These are phyloP conservation scores for Psilanteris sp. DNA, from an alignment of 1,140 invertebrate species.

Conservation along the genomic window DNA sequence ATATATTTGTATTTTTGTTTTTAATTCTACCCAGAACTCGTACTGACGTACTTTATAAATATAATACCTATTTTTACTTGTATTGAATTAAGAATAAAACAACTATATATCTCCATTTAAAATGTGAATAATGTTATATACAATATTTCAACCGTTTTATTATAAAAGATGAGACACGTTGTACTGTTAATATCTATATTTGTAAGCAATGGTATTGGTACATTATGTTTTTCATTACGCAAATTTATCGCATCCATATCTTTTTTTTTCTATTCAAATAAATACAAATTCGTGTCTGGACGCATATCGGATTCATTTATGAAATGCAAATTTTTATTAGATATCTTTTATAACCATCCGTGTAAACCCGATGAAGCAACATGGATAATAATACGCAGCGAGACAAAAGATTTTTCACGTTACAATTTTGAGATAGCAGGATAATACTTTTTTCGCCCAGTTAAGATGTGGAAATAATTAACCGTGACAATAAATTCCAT, in stretches of 20 bases:
- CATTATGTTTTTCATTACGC: constrained; percentile 41
- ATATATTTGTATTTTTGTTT: too few relatives aligned
- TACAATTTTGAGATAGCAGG: constrained; percentile 13
- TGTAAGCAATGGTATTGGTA: constrained; percentile 7
- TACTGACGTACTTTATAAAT: too few relatives aligned
- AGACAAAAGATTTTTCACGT: constrained; percentile 28
- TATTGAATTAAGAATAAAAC: too few relatives aligned
- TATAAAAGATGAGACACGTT: constrained; percentile 4
- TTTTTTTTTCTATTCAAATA: constrained; percentile 38
- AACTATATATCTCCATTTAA: too few relatives aligned
- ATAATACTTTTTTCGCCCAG: constrained; percentile 7
- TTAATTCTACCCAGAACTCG: too few relatives aligned
- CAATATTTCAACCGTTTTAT: too few relatives aligned
- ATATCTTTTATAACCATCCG: constrained; percentile 11
- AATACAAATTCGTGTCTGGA: constrained; percentile 29
- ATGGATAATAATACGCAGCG: constrained; percentile 24
- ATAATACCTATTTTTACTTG: too few relatives aligned
- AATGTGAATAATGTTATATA: too few relatives aligned
- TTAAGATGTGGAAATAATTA: constrained; percentile 38
- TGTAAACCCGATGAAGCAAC: constrained; percentile 25
- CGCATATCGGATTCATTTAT: constrained; percentile 52
- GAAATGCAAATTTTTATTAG: constrained; percentile 51
- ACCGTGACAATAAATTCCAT: constrained; percentile 42
- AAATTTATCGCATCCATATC: constrained; percentile 33
- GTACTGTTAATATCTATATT: constrained; percentile 22